These are phyloP conservation scores for Aplysina aerophoba DNA, from an alignment of 37 sponge, comb jelly and placozoan genomes.

Conservation along the genomic window DNA sequence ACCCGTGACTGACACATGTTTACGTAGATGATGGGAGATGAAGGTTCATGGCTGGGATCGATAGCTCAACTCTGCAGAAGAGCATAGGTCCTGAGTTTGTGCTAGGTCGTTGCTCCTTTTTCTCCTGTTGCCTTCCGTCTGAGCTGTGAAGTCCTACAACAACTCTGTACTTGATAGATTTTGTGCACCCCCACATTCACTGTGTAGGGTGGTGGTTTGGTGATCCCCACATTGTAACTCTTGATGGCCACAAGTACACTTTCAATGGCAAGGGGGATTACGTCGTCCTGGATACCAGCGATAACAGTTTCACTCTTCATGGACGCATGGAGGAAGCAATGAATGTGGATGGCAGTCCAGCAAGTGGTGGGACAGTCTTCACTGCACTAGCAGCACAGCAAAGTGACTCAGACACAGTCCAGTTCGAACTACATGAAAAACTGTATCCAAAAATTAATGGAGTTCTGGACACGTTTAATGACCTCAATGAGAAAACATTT, in stretches of 20 bases:
- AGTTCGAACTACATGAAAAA: constrained; percentile 10
- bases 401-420: constrained; percentile 33
- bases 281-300: constrained; percentile 48
- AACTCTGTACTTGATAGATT: neutral
- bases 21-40: no score
- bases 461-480: neutral
- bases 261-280: constrained; percentile 81
- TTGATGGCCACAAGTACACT: constrained; percentile 69
- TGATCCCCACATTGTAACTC: constrained; percentile 73
- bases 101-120: no score
- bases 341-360: neutral
- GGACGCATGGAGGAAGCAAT: constrained; percentile 57
- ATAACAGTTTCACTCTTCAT: constrained; percentile 65
- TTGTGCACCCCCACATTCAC: neutral
- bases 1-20: no score
- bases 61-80: no score
- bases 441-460: neutral
- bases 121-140: no score
- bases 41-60: no score
- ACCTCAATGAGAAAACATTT: neutral
- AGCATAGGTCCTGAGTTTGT: no score
- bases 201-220: constrained; percentile 61
- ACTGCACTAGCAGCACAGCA: constrained; percentile 61
- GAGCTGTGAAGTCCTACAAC: no score
- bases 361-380: constrained; percentile 53